Percentiles rank a stretch among this genome's conserved stretches.
Conservation (phyloP, 2,113 vertebrate species). For the Emydocephalus ijimae region DNA sequence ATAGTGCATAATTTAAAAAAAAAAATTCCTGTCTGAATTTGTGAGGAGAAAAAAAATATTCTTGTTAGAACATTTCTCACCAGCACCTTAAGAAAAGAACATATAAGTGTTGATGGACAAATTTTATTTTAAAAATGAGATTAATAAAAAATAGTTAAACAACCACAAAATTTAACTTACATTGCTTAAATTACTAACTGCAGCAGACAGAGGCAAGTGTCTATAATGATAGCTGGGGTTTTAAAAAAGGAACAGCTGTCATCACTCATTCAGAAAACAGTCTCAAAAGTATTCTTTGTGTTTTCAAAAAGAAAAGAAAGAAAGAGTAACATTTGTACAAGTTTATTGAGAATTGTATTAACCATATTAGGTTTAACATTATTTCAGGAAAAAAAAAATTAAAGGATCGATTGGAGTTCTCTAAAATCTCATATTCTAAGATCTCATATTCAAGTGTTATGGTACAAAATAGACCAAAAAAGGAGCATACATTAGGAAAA, state of each 20-base stretch:
- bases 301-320: background rate
- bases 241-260: background rate
- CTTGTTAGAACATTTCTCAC: background rate
- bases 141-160: background rate
- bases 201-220: background rate
- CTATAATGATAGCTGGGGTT: background rate
- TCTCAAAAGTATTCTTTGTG: background rate
- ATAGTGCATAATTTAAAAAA: background rate
- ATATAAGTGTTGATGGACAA: background rate
- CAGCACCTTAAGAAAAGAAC: background rate
- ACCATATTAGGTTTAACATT: background rate
- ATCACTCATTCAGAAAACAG: background rate
- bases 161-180: background rate
- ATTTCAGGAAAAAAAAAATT: background rate
- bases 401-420: background rate
- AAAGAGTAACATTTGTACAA: background rate
- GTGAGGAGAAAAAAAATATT: background rate
- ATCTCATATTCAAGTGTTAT: background rate
- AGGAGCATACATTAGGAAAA: background rate
- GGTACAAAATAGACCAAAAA: background rate
- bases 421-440: background rate
- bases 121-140: background rate
- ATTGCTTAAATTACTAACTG: background rate
- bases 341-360: background rate
- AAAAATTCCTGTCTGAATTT: background rate